Evolutionary conservation across 2,797 vertebrate genomes (phyloP).

Genomic region (Fistularia commersonii): DNA sequence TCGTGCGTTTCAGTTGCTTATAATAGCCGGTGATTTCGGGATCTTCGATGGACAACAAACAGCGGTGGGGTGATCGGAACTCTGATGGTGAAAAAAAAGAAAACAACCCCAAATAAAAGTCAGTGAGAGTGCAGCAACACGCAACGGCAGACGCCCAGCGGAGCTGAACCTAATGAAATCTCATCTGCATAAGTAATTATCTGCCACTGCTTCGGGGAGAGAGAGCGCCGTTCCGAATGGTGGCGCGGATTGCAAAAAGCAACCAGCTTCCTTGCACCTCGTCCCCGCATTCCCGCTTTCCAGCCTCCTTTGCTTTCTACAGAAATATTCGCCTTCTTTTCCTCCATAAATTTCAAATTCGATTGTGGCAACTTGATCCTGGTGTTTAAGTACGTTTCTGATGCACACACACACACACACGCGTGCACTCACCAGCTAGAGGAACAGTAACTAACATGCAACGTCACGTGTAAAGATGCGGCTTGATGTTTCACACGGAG

Average conservation of each 20-base stretch:
- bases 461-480: slow-evolving; percentile 76
- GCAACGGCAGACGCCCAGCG: slow-evolving; percentile 22
- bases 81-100: slow-evolving; percentile 9
- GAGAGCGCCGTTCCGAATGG: slow-evolving; percentile 33
- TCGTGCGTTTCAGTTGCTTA: slow-evolving; percentile 20
- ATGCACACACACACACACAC: slow-evolving; percentile 30
- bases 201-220: slow-evolving; percentile 36
- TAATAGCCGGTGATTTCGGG: slow-evolving; percentile 20
- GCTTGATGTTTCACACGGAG: slow-evolving; percentile 71
- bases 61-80: no score
- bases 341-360: slow-evolving; percentile 46
- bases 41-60: no score
- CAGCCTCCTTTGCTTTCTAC: slow-evolving; percentile 8
- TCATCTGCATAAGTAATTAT: slow-evolving; percentile 61
- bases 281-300: slow-evolving; percentile 4
- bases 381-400: slow-evolving; percentile 31
- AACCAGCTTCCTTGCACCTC: slow-evolving; percentile 24
- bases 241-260: slow-evolving; percentile 53
- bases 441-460: slow-evolving; percentile 79
- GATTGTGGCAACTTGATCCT: slow-evolving; percentile 50
- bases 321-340: slow-evolving; percentile 20
- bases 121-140: slow-evolving; percentile 21
- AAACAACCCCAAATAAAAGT: slow-evolving; percentile 17
- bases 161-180: slow-evolving; percentile 47
- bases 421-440: slow-evolving; percentile 66